Evolutionary conservation across 2,113 vertebrate species (phyloP), one percentile per base, ranked within the genome.

Genomic region (Corythornis vintsioides): DNA sequence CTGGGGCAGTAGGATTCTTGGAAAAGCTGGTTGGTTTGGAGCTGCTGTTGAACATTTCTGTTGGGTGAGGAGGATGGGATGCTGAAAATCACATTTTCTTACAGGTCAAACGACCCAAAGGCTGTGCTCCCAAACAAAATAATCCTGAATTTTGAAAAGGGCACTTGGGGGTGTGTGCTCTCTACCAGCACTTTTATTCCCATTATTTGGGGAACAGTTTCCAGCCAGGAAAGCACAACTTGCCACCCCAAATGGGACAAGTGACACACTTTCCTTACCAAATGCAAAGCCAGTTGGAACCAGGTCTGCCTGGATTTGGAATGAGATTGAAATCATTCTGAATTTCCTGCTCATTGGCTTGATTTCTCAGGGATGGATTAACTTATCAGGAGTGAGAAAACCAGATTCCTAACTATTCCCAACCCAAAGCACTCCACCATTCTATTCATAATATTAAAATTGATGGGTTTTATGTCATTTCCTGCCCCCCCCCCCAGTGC

Each of bases 61-160:
- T 18, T 14, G 47, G 3, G 3, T 3, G 22, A 38, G 53, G 24
- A 81, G 43, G 4, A 22, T 47, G 22, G 2, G 10, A 3, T 15
- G 1, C 61, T 3, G 10, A 71, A 72, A 33, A 18, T 1, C 42
- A 10, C 40, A 0, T 53, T 81, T 91, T 57, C 4, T 38, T 15
- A 0, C 21, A 0, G 6, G 0, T n/a, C 3, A 6, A 24, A 7
- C 3, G 0, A 11, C 60, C 81, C 50, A 31, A 31, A 47, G 2
- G 17, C 61, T 45, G 25, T 0, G 9, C 42, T 55, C 25, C 40
- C 15, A 13, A 61, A 33, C 24, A 7, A 70, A 31, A 35, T 4
- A 15, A 7, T 42, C 43, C 20, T 6, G 0, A 15, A 9, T 77
- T 83, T 38, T 38, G 38, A 10, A 38, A 43, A 25, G 9, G 11